Base-by-base conservation (phyloP, 2,113 vertebrate species). In the Leucosticte australis region DNA sequence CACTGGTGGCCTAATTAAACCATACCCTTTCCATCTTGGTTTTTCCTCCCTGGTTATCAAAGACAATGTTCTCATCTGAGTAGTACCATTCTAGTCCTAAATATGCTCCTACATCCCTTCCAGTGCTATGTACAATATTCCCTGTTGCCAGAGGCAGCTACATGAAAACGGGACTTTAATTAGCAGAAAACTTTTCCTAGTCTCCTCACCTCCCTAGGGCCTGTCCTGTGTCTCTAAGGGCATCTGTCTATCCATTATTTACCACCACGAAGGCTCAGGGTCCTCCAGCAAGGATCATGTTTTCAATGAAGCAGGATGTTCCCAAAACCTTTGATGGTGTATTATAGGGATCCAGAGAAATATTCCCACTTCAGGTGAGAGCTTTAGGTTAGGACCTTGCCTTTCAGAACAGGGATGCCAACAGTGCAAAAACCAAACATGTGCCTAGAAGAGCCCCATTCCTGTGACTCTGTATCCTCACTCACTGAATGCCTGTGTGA, bases 1-100 rank as follows among this genome's bases (percentile, higher is more conserved):
- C 75, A 73, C 83, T 49, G 16, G 57, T 73, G 86, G 56, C 59
- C 49, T 92, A 95, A 95, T 92, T 96, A 92, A 90, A 90, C 22
- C 49, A 64, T 37, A 86, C 37, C 53, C 31, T 90, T 76, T 91
- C 53, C 15, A 10, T 57, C 46, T 68, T 75, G 28, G 2, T 50
- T 71, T 83, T 18, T 73, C 47, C 63, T 90, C n/a, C 0, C 0
- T 52, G 7, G 12, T 83, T 88, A 71, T 64, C 53, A 89, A 91
- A 64, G 78, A 68, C 44, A 85, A 50, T 64, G 28, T 19, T 71
- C 16, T 87, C 62, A 55, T 82, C 22, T 68, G n/a, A n/a, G n/a
- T 20, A 79, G 63, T 20, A 41, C 33, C 10, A 44, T 79, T 83
- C 78, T 53, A 52, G 24, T 26, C 60, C 53, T 76, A 87, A 83